These are phyloP conservation scores for Nautilus pompilius DNA, from an alignment of 1,140 invertebrate genomes.

Conservation along the genomic window DNA sequence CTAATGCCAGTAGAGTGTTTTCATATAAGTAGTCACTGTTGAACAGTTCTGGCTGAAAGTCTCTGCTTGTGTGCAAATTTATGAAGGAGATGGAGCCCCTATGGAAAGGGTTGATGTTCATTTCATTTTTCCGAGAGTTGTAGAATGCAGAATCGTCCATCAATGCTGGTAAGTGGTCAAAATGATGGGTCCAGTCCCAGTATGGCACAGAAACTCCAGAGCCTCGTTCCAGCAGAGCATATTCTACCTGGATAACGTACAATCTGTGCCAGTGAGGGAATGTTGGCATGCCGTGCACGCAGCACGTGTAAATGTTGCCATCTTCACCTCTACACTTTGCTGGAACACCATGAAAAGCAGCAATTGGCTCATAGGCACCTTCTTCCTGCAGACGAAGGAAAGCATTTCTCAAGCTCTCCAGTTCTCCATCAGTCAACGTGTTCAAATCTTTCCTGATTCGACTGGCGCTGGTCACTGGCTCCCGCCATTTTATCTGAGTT, in stretches of 20 bases:
- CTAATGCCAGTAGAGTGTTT: constrained; percentile 16
- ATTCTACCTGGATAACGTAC: constrained; percentile 20
- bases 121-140: constrained; percentile 12
- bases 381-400: constrained; percentile 15
- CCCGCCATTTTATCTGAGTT: not conserved
- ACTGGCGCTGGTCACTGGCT: constrained; percentile 11
- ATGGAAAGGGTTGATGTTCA: constrained; percentile 23
- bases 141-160: constrained; percentile 14
- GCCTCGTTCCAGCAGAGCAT: constrained; percentile 12
- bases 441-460: constrained; percentile 17
- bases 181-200: constrained; percentile 22
- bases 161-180: constrained; percentile 10
- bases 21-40: constrained; percentile 14
- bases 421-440: constrained; percentile 14
- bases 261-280: constrained; percentile 26
- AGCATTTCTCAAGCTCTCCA: constrained; percentile 19
- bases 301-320: constrained; percentile 13
- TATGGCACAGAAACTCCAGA: constrained; percentile 20
- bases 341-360: constrained; percentile 22
- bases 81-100: constrained; percentile 9
- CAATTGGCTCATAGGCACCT: constrained; percentile 21
- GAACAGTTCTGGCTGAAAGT: constrained; percentile 18
- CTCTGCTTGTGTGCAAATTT: constrained; percentile 13
- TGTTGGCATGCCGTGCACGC: constrained; percentile 17
- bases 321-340: constrained; percentile 13